Percentiles rank a stretch among this genome's conserved stretches.
Evolutionary conservation across 2,888 invertebrate species (phyloP).

Genomic region (Adelphocoris suturalis): DNA sequence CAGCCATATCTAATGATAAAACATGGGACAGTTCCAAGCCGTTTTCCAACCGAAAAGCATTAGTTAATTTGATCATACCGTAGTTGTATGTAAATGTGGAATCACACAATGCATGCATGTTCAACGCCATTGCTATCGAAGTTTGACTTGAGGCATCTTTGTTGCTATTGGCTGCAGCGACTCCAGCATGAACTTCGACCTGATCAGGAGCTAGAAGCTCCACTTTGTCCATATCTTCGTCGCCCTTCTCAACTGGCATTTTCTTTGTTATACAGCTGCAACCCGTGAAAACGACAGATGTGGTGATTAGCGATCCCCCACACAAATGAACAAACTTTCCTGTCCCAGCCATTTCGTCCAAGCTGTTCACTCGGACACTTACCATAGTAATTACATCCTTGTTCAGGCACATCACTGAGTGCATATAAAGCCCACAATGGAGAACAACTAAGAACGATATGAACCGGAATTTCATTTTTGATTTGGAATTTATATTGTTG

Average conservation of each 20-base stretch:
- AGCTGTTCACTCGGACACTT: constrained; percentile 17
- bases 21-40: not conserved
- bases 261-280: constrained; percentile 27
- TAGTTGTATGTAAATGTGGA: constrained; percentile 29
- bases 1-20: not conserved
- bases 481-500: not conserved
- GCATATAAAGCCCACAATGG: not conserved
- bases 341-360: constrained; percentile 35
- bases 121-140: not conserved
- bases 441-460: not conserved
- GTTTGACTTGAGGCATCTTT: not conserved
- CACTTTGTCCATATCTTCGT: constrained; percentile 6
- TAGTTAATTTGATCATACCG: constrained; percentile 6
- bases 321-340: constrained; percentile 29
- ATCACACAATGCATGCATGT: not conserved
- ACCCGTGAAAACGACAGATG: constrained; percentile 32
- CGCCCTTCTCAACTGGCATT: not conserved
- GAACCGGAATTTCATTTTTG: constrained; percentile 10
- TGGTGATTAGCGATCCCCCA: constrained; percentile 6
- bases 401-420: not conserved
- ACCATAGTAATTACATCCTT: not conserved
- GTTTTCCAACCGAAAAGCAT: constrained; percentile 8
- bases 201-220: constrained; percentile 22
- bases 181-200: not conserved
- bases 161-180: not conserved